phyloP scores from a whole-genome alignment of 1,140 invertebrate genomes.

The Aphaenogaster rudis region DNA sequence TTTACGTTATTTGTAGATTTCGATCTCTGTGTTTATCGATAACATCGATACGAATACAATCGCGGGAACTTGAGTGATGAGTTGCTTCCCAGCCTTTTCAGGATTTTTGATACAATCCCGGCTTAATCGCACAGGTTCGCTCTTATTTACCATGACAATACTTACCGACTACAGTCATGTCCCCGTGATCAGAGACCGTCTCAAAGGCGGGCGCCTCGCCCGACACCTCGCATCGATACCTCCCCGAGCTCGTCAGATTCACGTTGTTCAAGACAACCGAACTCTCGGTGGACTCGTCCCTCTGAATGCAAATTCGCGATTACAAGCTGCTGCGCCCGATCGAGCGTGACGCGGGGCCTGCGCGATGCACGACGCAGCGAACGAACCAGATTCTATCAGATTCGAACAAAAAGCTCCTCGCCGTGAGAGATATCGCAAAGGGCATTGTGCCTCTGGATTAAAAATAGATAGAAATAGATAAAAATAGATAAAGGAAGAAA shows the following conservation, averaged over 20 bases:
- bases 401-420: slow-evolving; percentile 41
- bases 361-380: slow-evolving; percentile 25
- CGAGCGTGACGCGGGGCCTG: slow-evolving; percentile 56
- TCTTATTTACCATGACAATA: slow-evolving; percentile 50
- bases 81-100: neutral
- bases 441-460: slow-evolving; percentile 18
- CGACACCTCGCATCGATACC: slow-evolving; percentile 94
- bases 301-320: slow-evolving; percentile 85
- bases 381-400: slow-evolving; percentile 56
- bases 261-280: slow-evolving; percentile 92
- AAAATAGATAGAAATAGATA: neutral
- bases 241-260: slow-evolving; percentile 91
- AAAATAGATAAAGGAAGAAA: neutral
- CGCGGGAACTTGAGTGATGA: neutral
- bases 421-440: slow-evolving; percentile 37
- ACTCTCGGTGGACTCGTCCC: slow-evolving; percentile 91
- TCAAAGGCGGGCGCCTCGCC: slow-evolving; percentile 94
- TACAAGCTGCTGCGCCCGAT: slow-evolving; percentile 54
- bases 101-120: neutral
- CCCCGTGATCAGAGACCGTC: slow-evolving; percentile 92
- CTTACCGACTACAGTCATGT: slow-evolving; percentile 94
- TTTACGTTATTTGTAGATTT: neutral
- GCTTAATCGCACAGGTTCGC: neutral
- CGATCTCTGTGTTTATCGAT: neutral
- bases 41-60: neutral